Percentiles rank a stretch among this genome's conserved stretches.
These are phyloP conservation scores for Nesogale talazaci DNA, from an alignment of 2,113 vertebrate genomes.

Conservation along the genomic window DNA sequence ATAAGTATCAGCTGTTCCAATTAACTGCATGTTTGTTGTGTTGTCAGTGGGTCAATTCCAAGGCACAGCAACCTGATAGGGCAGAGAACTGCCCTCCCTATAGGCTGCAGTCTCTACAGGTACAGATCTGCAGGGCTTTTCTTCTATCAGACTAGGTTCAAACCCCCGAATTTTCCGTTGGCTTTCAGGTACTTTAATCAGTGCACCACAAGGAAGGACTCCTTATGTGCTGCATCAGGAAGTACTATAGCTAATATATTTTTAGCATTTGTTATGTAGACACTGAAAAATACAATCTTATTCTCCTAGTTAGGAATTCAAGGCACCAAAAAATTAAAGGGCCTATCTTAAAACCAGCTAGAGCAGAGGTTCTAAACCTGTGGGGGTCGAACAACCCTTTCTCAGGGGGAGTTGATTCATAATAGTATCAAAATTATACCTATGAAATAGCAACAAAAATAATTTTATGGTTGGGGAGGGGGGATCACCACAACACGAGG, in stretches of 20 bases:
- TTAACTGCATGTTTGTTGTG: background rate
- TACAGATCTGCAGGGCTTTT: background rate
- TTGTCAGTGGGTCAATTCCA: background rate
- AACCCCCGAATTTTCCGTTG: background rate
- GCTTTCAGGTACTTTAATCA: background rate
- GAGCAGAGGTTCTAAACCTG: too few relatives aligned
- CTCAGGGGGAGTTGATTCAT: too few relatives aligned
- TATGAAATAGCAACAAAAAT: too few relatives aligned
- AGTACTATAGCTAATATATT: background rate
- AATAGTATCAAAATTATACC: too few relatives aligned
- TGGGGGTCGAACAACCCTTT: too few relatives aligned
- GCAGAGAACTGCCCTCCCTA: background rate
- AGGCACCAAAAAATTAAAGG: background rate
- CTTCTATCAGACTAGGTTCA: background rate
- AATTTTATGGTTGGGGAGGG: too few relatives aligned
- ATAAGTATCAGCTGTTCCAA: background rate
- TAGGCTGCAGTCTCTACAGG: background rate
- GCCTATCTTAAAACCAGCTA: too few relatives aligned
- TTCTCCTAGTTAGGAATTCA: constrained; percentile 8
- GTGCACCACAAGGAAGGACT: background rate
- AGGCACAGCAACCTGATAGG: background rate
- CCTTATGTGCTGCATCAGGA: background rate
- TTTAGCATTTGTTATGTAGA: constrained; percentile 4
- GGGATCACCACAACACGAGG: too few relatives aligned
- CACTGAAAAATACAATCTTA: constrained; percentile 29